Evolutionary conservation across 2,888 invertebrate genomes (phyloP).

Genomic region (Crocallis elinguaria): DNA sequence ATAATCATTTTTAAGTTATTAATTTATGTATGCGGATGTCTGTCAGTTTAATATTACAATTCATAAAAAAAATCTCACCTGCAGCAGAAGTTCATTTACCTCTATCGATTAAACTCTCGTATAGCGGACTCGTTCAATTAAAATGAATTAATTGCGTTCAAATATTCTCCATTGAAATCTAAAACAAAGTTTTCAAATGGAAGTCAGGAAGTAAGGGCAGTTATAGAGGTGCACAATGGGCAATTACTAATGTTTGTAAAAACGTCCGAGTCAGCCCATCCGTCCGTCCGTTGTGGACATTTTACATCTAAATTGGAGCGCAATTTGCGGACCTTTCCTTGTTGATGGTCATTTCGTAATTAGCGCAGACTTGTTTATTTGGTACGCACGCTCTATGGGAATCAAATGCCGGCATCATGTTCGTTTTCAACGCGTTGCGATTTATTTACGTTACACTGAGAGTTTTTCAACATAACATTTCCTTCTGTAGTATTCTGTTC

Average conservation of each 20-base stretch:
- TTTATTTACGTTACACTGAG: too few species aligned
- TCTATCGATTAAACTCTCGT: neutral
- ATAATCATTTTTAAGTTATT: too few species aligned
- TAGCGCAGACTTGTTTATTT: conserved; percentile 64
- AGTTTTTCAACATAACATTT: too few species aligned
- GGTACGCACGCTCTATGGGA: conserved; percentile 28
- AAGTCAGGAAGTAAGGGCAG: conserved; percentile 49
- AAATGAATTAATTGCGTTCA: conserved; percentile 14
- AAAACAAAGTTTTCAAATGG: conserved; percentile 39
- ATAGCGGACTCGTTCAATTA: conserved; percentile 7
- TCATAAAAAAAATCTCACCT: conserved; percentile 5
- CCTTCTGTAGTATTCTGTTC: too few species aligned
- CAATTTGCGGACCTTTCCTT: conserved; percentile 62
- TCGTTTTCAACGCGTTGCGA: too few species aligned
- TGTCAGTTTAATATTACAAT: neutral
- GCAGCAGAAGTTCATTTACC: conserved; percentile 10
- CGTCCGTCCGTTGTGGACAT: conserved; percentile 50
- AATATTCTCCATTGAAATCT: conserved; percentile 34
- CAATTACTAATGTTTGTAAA: conserved; percentile 62
- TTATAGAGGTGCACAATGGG: conserved; percentile 49
- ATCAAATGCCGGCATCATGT: too few species aligned
- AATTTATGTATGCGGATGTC: neutral
- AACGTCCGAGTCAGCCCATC: conserved; percentile 43
- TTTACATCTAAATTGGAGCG: conserved; percentile 71
- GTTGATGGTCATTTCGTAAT: conserved; percentile 69